phyloP scores from a whole-genome alignment of 2,797 vertebrate species.

The Myotis planiceps region DNA sequence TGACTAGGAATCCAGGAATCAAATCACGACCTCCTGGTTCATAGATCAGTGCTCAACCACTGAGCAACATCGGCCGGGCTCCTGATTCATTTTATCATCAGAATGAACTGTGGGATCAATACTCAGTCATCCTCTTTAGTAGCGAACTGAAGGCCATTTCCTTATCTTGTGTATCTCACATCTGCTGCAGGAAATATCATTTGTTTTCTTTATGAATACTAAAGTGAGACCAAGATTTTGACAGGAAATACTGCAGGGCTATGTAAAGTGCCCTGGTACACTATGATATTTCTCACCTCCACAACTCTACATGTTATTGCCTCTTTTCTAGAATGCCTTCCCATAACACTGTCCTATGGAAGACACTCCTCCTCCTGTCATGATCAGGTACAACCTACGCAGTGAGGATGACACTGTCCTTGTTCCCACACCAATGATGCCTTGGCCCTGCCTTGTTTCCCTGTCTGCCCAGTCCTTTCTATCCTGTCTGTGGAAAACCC shows the following conservation, averaged over 20 bases:
- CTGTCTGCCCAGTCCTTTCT: neutral
- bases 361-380: neutral
- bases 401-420: neutral
- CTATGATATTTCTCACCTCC: neutral
- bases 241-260: neutral
- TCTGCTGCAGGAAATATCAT: neutral
- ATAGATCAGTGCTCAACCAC: too few relatives aligned
- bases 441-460: neutral
- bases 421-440: too few relatives aligned
- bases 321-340: neutral
- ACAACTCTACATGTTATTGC: neutral
- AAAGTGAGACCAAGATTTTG: neutral
- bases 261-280: neutral
- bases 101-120: neutral
- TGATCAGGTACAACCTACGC: neutral
- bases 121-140: neutral
- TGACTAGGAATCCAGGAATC: too few relatives aligned
- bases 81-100: neutral
- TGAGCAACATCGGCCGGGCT: neutral
- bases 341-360: neutral
- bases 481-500: neutral
- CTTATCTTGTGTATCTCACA: neutral
- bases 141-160: neutral
- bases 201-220: neutral
- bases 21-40: too few relatives aligned